Conservation (phyloP, 2,113 vertebrate genomes). For the Microtus pennsylvanicus region DNA sequence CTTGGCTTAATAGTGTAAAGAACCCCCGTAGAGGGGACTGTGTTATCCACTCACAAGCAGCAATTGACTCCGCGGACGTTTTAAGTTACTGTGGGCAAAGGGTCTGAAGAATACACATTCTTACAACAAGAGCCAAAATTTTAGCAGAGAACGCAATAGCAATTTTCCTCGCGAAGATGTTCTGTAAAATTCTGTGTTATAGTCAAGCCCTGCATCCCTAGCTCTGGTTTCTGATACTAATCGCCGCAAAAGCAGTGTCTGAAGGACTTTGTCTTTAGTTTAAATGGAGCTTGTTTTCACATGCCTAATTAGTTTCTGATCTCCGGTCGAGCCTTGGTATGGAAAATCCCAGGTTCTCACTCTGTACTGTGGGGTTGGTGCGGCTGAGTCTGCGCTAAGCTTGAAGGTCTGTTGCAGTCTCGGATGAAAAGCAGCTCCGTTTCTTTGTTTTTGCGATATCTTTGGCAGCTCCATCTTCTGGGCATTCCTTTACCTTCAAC, state of each 20-base stretch:
- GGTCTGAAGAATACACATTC: constrained; percentile 63
- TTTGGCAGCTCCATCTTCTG: constrained; percentile 70
- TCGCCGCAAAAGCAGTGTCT: constrained; percentile 33
- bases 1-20: constrained; percentile 75
- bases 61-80: constrained; percentile 70
- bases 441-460: background rate
- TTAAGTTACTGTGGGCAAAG: constrained; percentile 66
- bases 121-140: constrained; percentile 74
- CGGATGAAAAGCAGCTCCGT: constrained; percentile 3
- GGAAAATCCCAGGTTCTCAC: constrained; percentile 40
- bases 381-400: constrained; percentile 22
- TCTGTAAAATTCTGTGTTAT: constrained; percentile 31
- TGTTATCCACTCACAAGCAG: constrained; percentile 72
- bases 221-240: constrained; percentile 44
- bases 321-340: background rate
- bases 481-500: constrained; percentile 61
- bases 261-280: constrained; percentile 65
- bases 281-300: constrained; percentile 52
- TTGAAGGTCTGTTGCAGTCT: background rate
- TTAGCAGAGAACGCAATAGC: constrained; percentile 67
- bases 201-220: constrained; percentile 18
- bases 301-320: constrained; percentile 38
- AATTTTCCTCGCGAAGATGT: constrained; percentile 50
- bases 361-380: background rate
- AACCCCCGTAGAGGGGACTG: constrained; percentile 69